These are phyloP conservation scores for Crotalus horridus DNA, from an alignment of 2,113 vertebrate species.

Conservation along the genomic window DNA sequence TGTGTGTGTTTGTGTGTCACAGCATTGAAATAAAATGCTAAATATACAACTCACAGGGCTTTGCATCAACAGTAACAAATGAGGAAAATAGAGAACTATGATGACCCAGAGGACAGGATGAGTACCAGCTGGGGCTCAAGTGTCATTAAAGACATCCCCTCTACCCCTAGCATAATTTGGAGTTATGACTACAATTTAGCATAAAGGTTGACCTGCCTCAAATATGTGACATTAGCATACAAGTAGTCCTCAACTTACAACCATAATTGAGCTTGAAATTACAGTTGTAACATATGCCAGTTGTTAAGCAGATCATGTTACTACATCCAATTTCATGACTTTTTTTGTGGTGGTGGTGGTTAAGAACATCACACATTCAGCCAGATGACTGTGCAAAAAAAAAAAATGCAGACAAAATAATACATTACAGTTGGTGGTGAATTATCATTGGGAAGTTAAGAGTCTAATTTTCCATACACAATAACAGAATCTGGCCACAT, in stretches of 20 bases:
- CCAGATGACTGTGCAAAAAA: neutral
- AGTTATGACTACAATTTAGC: neutral
- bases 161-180: neutral
- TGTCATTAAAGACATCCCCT: neutral
- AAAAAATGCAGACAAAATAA: neutral
- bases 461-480: neutral
- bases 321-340: neutral
- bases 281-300: neutral
- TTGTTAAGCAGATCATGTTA: neutral
- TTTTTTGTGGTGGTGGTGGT: neutral
- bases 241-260: neutral
- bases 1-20: neutral
- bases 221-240: neutral
- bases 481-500: neutral
- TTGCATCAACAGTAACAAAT: neutral
- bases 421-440: neutral
- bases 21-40: neutral
- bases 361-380: neutral
- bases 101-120: neutral
- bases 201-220: neutral
- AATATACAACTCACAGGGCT: neutral
- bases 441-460: neutral
- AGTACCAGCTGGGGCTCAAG: neutral
- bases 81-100: neutral
- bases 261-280: neutral